Base-by-base conservation (phyloP, 2,888 invertebrate species). In the Cephus spinipes region DNA sequence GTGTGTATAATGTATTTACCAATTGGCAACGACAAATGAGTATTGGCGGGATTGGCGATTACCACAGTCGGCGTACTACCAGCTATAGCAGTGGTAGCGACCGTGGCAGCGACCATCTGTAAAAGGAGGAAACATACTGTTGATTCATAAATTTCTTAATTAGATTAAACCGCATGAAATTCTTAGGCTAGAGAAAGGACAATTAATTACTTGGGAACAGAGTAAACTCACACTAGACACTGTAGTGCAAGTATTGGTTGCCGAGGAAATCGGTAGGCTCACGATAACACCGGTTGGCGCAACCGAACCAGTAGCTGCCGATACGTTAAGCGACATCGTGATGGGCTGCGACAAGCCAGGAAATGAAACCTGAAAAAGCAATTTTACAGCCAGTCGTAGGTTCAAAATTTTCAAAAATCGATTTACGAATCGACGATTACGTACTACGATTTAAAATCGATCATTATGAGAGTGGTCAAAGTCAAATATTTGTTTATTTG, bases 341-440 rank as follows among this genome's bases (percentile, higher is more conserved):
- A 97, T 96, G 6, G 97, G 97, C 84, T 97, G 96, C n/a, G 96
- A 94, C 78, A 97, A 94, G 69, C 96, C 97, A 15, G 97, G 96
- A 87, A 97, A 95, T 89, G 97, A 97, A 74, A 96, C 95, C 92
- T 93, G 86, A 80, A 84, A 82, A 73, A 36, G 77, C 73, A 78
- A 15, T 71, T n/a, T 71, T 71, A n/a, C 30, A 30, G 80, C 2
- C 15, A 15, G 40, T 2, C 15, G 15, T 40, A 15, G 15, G 15
- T 40, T 40, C 40, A 6, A 40, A 15, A 40, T 4, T 40, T 15
- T 40, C 15, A 15, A 40, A 15, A 40, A 40, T 15, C 1, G 40
- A 40, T 40, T 1, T 2, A 15, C 12, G 4, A n/a, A n/a, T n/a
- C n/a, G n/a, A n/a, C n/a, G n/a, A n/a, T n/a, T n/a, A n/a, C n/a